phyloP scores from a whole-genome alignment of 2,113 vertebrate species.

The Leptosomus discolor region DNA sequence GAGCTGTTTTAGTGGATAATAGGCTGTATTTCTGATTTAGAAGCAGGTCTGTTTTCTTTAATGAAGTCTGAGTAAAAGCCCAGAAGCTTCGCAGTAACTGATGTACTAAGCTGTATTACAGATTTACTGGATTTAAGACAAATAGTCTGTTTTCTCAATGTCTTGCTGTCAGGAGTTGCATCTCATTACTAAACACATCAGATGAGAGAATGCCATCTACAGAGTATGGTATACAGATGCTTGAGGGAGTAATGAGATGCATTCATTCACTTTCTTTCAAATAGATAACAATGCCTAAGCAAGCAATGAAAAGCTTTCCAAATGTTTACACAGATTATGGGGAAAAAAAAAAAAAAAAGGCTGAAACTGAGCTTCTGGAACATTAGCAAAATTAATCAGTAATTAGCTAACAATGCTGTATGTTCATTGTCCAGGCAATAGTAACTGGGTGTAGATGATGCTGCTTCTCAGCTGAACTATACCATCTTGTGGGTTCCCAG shows the following conservation, averaged over 20 bases:
- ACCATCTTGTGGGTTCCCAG: constrained; percentile 42
- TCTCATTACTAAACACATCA: background rate
- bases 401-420: background rate
- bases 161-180: background rate
- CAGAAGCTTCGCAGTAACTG: background rate
- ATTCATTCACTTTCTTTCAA: background rate
- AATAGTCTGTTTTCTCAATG: background rate
- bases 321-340: background rate
- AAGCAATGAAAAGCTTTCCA: background rate
- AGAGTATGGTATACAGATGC: background rate
- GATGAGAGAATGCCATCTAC: background rate
- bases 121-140: background rate
- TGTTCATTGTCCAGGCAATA: background rate
- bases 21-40: background rate
- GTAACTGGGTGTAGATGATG: rapidly evolving
- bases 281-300: background rate
- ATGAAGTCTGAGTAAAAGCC: background rate
- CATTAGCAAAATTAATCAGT: background rate
- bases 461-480: background rate
- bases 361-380: background rate
- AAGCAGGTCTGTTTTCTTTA: background rate
- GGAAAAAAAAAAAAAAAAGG: background rate
- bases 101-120: background rate
- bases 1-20: background rate
- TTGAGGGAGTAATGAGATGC: background rate